Base-by-base conservation (phyloP, 2,113 vertebrate genomes). In the Piaya cayana region DNA sequence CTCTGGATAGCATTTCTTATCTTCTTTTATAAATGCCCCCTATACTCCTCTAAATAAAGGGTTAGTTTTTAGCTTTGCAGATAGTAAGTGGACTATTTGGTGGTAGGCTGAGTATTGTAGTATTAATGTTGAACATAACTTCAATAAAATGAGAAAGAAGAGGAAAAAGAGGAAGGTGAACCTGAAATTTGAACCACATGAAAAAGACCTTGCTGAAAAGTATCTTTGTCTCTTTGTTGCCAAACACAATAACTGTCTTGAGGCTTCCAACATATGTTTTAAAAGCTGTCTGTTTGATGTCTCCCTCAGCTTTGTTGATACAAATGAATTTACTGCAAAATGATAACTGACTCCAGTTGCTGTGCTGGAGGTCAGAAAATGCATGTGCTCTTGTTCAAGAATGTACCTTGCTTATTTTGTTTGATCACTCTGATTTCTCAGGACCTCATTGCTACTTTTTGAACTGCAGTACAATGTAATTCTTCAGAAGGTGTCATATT, bases 201-300 rank as follows among this genome's bases (percentile, higher is more conserved):
- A 88, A 94, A 92, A 82, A 77, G 34, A 69, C 56, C 8, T 72
- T 87, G 52, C 43, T 89, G 92, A 79, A 68, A 86, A 87, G 49
- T 72, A 29, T 71, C 43, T 83, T 90, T 72, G 32, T 92, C 76
- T 55, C 37, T 60, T 82, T 22, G 3, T 75, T 84, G 62, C 78
- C 22, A 79, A 81, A 75, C 39, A 60, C 39, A 69, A 5, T 63
- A 82, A 39, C 55, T 14, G 0, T 82, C 58, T 89, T 58, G 43
- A 91, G 77, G 62, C 60, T 93, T 92, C 69, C 52, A 71, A 52
- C 39, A 36, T 78, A 63, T 1, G 52, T 65, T 84, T 93, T 91
- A 84, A 84, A 92, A 87, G 77, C n/a, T 64, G 92, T 95, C 37
- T 79, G 20, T 88, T 94, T 96, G 80, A 93, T 88, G 69, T 84